A percentile compares a stretch with the other conserved stretches of the same genome.
Evolutionary conservation across 1,140 invertebrate genomes (phyloP).

Genomic region (Trichonephila clavata): DNA sequence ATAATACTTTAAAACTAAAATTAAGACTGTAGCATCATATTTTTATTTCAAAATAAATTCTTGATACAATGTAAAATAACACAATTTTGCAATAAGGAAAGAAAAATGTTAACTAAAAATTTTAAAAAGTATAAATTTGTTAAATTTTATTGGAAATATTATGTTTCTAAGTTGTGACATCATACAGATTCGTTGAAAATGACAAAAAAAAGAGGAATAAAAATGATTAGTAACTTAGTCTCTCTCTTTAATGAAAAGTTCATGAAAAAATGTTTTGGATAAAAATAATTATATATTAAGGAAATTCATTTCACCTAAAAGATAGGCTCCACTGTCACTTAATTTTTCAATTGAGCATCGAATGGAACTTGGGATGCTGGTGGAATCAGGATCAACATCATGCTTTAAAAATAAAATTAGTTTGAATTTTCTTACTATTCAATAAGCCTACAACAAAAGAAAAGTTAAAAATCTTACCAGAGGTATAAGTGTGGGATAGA

Average conservation of each 20-base stretch:
- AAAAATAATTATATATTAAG: background rate
- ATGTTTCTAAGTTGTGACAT: too few relatives aligned
- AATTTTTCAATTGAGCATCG: slow-evolving; percentile 94
- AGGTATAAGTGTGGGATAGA: slow-evolving; percentile 94
- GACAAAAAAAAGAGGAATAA: too few relatives aligned
- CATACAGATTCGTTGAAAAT: too few relatives aligned
- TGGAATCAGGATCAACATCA: slow-evolving; percentile 80
- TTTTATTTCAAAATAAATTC: too few relatives aligned
- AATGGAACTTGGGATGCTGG: slow-evolving; percentile 85
- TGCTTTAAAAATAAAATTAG: slow-evolving; percentile 79
- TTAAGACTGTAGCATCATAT: too few relatives aligned
- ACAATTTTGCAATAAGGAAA: too few relatives aligned
- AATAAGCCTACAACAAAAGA: background rate
- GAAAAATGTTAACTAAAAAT: too few relatives aligned
- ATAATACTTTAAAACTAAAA: too few relatives aligned
- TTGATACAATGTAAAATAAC: too few relatives aligned
- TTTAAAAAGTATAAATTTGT: too few relatives aligned
- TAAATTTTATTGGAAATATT: too few relatives aligned
- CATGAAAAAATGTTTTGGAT: background rate
- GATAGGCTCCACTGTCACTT: slow-evolving; percentile 91
- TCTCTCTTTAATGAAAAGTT: background rate
- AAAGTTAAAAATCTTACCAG: slow-evolving; percentile 81
- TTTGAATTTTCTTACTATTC: background rate
- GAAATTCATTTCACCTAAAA: slow-evolving; percentile 85
- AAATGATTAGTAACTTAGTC: too few relatives aligned